phyloP scores from a whole-genome alignment of 2,888 invertebrate species.

The Ptychoptera contaminata region DNA sequence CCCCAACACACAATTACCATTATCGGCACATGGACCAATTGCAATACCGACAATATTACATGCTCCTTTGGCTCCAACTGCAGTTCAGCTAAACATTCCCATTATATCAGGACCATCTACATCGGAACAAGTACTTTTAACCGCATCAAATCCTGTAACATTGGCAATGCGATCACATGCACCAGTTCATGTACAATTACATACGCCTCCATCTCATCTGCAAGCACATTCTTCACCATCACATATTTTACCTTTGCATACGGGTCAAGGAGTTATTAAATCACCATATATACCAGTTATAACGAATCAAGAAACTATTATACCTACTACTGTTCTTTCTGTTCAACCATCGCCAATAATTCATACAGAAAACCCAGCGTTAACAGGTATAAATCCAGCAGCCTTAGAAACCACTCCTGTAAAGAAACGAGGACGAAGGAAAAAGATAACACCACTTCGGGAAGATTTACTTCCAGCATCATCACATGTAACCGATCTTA shows the following conservation, averaged over 20 bases:
- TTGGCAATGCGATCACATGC: not conserved
- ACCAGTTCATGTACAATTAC: constrained; percentile 4
- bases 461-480: constrained; percentile 14
- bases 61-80: not conserved
- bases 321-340: constrained; percentile 9
- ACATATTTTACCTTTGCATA: not conserved
- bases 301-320: constrained; percentile 5
- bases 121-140: not conserved
- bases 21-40: not conserved
- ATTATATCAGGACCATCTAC: not conserved
- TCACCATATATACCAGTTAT: not conserved
- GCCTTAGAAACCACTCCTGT: not conserved
- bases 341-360: constrained; percentile 7
- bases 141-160: constrained; percentile 4
- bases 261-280: constrained; percentile 1
- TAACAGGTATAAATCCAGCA: not conserved
- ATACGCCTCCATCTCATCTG: constrained; percentile 4
- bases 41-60: not conserved
- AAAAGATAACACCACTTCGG: constrained; percentile 29
- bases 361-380: constrained; percentile 2
- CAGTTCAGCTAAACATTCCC: not conserved
- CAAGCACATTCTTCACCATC: not conserved
- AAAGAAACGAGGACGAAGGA: constrained; percentile 28
- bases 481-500: not conserved
- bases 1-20: not conserved